These are phyloP conservation scores for Molorchus minor DNA, from an alignment of 2,888 invertebrate species.

Conservation along the genomic window DNA sequence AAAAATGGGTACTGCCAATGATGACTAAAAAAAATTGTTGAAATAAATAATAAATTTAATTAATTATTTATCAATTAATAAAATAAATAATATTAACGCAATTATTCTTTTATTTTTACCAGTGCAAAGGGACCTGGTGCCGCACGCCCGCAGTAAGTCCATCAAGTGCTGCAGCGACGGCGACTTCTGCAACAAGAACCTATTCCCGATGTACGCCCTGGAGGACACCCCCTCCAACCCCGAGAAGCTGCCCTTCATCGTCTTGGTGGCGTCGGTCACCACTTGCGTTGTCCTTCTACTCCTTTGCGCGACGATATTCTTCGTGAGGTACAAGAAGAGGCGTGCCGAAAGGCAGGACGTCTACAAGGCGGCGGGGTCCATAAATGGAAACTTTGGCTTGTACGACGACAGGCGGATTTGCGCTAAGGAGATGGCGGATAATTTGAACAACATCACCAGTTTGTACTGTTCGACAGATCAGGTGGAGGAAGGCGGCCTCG, in stretches of 20 bases:
- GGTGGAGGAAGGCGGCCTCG: constrained; percentile 17
- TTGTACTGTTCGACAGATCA: constrained; percentile 18
- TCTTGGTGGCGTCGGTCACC: constrained; percentile 26
- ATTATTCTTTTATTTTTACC: too few relatives aligned
- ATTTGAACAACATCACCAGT: background rate
- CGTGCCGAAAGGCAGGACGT: background rate
- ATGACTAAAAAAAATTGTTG: background rate
- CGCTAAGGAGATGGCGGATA: background rate
- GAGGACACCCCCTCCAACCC: background rate
- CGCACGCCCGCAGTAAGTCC: constrained; percentile 27
- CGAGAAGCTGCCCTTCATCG: constrained; percentile 22
- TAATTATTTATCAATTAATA: too few relatives aligned
- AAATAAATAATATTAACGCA: background rate
- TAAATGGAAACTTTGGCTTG: background rate
- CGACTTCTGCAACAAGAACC: constrained; percentile 41
- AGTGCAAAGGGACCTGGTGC: too few relatives aligned
- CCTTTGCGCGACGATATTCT: background rate
- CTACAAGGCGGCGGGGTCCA: background rate
- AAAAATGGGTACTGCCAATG: background rate
- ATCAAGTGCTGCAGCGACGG: constrained; percentile 43
- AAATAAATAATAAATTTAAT: background rate
- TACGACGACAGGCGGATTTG: background rate
- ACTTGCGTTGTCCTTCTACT: constrained; percentile 22
- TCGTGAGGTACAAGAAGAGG: constrained; percentile 20
- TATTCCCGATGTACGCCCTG: constrained; percentile 26